These are phyloP conservation scores for Clarias fuscus DNA, from an alignment of 2,797 vertebrate genomes.

Conservation along the genomic window DNA sequence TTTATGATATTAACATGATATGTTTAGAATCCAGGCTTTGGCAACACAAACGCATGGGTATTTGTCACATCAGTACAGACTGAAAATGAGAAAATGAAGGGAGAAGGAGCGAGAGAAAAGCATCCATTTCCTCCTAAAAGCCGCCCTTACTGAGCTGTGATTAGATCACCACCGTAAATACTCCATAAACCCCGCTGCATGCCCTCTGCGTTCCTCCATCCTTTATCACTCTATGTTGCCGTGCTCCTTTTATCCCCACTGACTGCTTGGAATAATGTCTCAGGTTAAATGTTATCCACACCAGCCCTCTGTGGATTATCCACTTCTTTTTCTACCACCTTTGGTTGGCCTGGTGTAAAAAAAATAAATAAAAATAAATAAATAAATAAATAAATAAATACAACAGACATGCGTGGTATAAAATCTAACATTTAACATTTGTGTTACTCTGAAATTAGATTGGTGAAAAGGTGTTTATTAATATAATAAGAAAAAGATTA, in stretches of 20 bases:
- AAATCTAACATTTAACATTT: not conserved
- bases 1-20: not conserved
- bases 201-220: constrained; percentile 46
- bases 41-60: not conserved
- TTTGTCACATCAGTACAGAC: not conserved
- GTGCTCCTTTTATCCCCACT: not conserved
- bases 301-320: constrained; percentile 14
- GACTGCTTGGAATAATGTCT: constrained; percentile 63
- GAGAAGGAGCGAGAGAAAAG: constrained; percentile 39
- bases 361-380: not conserved
- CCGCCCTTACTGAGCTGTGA: constrained; percentile 48
- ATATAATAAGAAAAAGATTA: not conserved
- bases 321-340: not conserved
- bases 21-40: not conserved
- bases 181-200: constrained; percentile 52
- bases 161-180: constrained; percentile 57
- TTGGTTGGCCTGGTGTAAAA: not conserved
- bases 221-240: constrained; percentile 42
- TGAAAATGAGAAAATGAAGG: constrained; percentile 28
- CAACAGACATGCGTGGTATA: not conserved
- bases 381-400: not conserved
- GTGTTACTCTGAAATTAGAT: not conserved
- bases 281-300: constrained; percentile 74
- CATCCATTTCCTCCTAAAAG: constrained; percentile 54
- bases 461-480: not conserved